These are phyloP conservation scores for Trematomus loennbergii DNA, from an alignment of 2,113 vertebrate genomes.

Conservation along the genomic window DNA sequence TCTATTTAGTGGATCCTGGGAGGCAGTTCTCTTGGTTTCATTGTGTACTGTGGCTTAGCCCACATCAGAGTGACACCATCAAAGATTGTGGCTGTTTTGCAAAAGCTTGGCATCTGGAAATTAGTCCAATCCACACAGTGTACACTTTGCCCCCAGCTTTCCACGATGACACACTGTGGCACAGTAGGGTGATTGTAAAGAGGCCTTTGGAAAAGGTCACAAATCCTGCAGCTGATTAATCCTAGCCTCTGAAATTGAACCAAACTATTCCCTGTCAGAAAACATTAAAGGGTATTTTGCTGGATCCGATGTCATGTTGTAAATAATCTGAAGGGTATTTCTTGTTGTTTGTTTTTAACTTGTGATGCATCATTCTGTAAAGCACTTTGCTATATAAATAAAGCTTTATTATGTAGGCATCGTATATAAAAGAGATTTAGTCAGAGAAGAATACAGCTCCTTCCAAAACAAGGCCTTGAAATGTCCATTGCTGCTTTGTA, in stretches of 20 bases:
- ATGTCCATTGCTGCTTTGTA: neutral
- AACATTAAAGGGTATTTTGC: neutral
- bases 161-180: conserved; percentile 24
- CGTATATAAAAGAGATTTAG: neutral
- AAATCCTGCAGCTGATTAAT: conserved; percentile 51
- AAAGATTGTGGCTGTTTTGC: conserved; percentile 42
- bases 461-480: neutral
- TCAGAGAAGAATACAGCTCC: neutral
- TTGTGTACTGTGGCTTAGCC: conserved; percentile 12
- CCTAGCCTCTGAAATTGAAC: conserved; percentile 30
- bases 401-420: neutral
- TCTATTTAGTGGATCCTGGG: conserved; percentile 8
- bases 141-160: conserved; percentile 42
- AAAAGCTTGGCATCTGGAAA: conserved; percentile 38
- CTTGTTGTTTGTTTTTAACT: too few species aligned
- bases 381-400: too few species aligned
- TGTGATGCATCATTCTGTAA: too few species aligned
- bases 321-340: too few species aligned
- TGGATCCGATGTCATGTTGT: neutral
- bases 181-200: conserved; percentile 50
- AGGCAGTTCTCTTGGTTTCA: conserved; percentile 25
- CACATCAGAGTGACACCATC: conserved; percentile 23
- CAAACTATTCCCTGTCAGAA: conserved; percentile 8
- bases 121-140: conserved; percentile 34
- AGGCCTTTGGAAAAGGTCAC: conserved; percentile 50